phyloP scores from a whole-genome alignment of 2,113 vertebrate genomes.

The Drymodes brunneopygia region DNA sequence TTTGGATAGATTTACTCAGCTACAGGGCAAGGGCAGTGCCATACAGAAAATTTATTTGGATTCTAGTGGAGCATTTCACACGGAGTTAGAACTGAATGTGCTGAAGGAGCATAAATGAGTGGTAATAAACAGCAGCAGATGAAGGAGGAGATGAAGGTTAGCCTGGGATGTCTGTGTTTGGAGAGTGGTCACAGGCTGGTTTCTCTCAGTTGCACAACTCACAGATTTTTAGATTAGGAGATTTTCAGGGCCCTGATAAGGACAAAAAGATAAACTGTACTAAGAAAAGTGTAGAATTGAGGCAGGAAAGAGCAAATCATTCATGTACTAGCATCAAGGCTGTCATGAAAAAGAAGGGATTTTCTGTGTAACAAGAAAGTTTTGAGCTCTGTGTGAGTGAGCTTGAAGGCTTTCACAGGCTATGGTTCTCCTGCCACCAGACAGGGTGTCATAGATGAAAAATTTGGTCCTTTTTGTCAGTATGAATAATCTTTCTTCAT shows the following conservation, averaged over 20 bases:
- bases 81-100: not conserved
- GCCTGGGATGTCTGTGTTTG: not conserved
- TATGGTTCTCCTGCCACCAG: not conserved
- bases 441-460: not conserved
- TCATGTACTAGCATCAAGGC: not conserved
- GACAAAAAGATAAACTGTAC: not conserved
- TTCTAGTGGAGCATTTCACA: not conserved
- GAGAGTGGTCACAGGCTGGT: not conserved
- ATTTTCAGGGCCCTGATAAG: not conserved
- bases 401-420: not conserved
- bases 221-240: not conserved
- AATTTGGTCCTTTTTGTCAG: not conserved
- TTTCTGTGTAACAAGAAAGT: not conserved
- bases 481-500: not conserved
- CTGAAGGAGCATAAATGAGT: not conserved
- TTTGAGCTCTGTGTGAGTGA: not conserved
- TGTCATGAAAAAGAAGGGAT: not conserved
- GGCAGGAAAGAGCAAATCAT: not conserved
- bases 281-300: not conserved
- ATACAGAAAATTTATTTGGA: not conserved
- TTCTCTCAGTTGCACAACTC: not conserved
- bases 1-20: not conserved
- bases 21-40: not conserved
- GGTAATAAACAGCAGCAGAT: not conserved
- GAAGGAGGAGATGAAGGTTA: slow-evolving; percentile 17